Base-by-base conservation (phyloP, 2,797 vertebrate species). In the Megalops cyprinoides region DNA sequence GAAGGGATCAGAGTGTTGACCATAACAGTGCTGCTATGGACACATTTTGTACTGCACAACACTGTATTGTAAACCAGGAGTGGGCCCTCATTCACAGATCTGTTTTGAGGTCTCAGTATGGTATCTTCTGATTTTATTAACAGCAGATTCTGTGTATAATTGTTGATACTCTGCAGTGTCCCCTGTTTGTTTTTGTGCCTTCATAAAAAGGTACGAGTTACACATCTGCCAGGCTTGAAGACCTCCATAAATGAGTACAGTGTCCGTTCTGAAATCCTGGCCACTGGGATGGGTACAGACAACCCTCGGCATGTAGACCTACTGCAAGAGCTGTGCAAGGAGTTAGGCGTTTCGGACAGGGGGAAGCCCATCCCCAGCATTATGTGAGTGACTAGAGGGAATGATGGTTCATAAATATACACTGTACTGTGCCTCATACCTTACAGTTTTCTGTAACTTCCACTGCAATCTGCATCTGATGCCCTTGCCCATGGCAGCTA, bases 231-330 rank as follows among this genome's bases (percentile, higher is more conserved):
- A 0, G 91, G 91, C 4, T 84, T 90, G 78, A 94, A 91, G 87
- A 90, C 89, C 0, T 23, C 83, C n/a, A 94, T 95, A 75, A 92
- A 93, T 0, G 93, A 95, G 23, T 90, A 94, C 85, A 93, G 83
- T 4, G 85, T 95, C 53, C 91, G 86, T 81, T 71, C 88, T 0
- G 92, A 92, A 88, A 93, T 95, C 84, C 75, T 94, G 34, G 90
- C 77, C 37, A 91, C 92, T 0, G 93, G 94, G n/a, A 90, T 93
- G 90, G 95, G 87, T 0, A 82, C 87, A 51, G 75, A 46, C 69
- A 94, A 95, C 84, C 90, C 86, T 0, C 80, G 92, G 18, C 95
- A 95, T 65, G 25, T 94, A 77, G 82, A 91, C 12, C 82, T 90
- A 25, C 86, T 95, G 58, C 90, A 53, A 81, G 84, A 18, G 0